Percentiles rank a stretch among this genome's conserved stretches.
Evolutionary conservation across 2,113 vertebrate species (phyloP).

Genomic region (Amblyopsis rosae): DNA sequence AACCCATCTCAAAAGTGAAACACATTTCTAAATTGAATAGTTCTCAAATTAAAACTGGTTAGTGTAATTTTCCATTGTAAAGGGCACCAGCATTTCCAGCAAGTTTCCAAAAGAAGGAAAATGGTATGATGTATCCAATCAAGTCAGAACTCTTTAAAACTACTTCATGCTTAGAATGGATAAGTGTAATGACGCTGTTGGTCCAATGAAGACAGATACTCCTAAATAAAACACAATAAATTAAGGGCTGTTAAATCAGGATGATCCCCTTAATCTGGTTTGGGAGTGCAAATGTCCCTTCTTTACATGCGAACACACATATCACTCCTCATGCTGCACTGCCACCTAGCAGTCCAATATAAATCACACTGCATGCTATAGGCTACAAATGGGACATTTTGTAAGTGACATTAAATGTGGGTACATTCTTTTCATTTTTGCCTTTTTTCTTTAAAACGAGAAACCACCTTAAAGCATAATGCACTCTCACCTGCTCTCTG

Average conservation of each 20-base stretch:
- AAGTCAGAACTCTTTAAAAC: slow-evolving; percentile 22
- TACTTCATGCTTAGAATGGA: slow-evolving; percentile 13
- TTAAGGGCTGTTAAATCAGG: slow-evolving; percentile 51
- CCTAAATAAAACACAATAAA: slow-evolving; percentile 58
- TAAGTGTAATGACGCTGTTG: slow-evolving; percentile 30
- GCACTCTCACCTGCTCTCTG: background rate
- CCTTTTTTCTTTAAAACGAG: background rate
- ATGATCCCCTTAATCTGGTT: slow-evolving; percentile 64
- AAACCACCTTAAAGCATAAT: background rate
- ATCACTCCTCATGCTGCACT: slow-evolving; percentile 38
- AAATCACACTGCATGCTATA: background rate
- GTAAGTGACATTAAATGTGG: background rate
- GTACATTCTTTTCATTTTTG: background rate
- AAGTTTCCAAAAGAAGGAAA: background rate
- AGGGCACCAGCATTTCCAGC: slow-evolving; percentile 5
- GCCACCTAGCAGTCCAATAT: slow-evolving; percentile 60
- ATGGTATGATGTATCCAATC: slow-evolving; percentile 16
- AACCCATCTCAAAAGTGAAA: slow-evolving; percentile 26
- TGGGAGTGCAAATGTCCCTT: slow-evolving; percentile 34
- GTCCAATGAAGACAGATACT: slow-evolving; percentile 41
- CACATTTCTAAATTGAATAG: slow-evolving; percentile 13
- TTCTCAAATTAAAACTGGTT: slow-evolving; percentile 9
- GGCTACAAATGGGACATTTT: background rate
- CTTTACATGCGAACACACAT: slow-evolving; percentile 17
- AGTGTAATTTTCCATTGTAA: background rate